phyloP scores from a whole-genome alignment of 2,888 invertebrate species.

The Branchipolynoe longqiensis region DNA sequence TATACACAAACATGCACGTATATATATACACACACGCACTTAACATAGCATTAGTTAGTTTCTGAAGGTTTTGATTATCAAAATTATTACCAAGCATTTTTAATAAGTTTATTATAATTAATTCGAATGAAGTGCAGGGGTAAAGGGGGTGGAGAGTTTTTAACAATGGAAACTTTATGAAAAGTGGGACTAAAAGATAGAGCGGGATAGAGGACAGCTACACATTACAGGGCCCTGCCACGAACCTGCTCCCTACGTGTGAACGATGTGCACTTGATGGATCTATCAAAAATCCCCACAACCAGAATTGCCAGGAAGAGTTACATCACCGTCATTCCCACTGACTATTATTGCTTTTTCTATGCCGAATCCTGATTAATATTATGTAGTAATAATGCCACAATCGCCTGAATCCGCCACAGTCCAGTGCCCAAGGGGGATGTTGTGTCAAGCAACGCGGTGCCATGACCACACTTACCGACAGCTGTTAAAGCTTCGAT shows the following conservation, averaged over 20 bases:
- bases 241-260: constrained; percentile 16
- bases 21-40: too few relatives aligned
- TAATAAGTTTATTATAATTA: background rate
- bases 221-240: constrained; percentile 23
- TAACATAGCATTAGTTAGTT: too few relatives aligned
- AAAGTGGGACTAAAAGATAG: background rate
- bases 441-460: constrained; percentile 29
- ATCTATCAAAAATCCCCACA: constrained; percentile 46
- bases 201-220: background rate
- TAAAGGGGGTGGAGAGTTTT: too few relatives aligned
- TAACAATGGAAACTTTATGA: background rate
- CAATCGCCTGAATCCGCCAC: constrained; percentile 51
- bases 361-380: constrained; percentile 41
- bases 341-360: constrained; percentile 21
- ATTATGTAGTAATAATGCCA: constrained; percentile 50
- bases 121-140: background rate
- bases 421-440: constrained; percentile 48
- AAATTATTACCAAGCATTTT: too few relatives aligned
- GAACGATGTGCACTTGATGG: constrained; percentile 38
- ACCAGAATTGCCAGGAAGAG: constrained; percentile 26
- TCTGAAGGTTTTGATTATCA: too few relatives aligned
- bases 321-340: constrained; percentile 25
- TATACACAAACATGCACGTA: too few relatives aligned
- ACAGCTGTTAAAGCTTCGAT: background rate
- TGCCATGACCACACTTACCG: constrained; percentile 47